Conservation (phyloP, 2,888 invertebrate genomes). For the Spodoptera littoralis region DNA sequence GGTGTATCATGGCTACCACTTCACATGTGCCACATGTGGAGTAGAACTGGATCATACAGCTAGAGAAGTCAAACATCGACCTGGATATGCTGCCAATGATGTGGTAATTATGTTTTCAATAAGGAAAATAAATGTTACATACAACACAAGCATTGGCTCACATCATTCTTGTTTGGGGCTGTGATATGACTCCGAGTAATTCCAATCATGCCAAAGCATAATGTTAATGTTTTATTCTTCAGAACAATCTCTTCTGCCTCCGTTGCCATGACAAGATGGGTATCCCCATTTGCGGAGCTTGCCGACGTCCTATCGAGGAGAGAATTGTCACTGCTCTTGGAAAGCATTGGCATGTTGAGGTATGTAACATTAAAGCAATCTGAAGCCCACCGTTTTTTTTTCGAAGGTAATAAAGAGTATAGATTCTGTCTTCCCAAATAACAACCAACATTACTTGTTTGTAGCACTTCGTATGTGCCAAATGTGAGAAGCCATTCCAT, state of each 20-base stretch:
- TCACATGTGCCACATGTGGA: conserved; percentile 98
- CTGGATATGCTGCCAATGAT: conserved; percentile 96
- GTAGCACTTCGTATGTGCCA: conserved; percentile 99
- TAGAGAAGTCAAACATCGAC: conserved; percentile 97
- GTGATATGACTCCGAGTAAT: too few species aligned
- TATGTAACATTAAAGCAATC: conserved; percentile 64
- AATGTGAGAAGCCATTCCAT: conserved; percentile 99
- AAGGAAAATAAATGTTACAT: too few species aligned
- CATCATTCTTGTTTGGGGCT: too few species aligned
- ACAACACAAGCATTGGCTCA: too few species aligned
- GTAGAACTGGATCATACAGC: conserved; percentile 98
- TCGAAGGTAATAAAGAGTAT: too few species aligned
- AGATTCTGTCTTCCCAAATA: too few species aligned
- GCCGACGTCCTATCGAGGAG: conserved; percentile 99
- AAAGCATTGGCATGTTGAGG: conserved; percentile 99
- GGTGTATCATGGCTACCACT: conserved; percentile 99
- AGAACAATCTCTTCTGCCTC: conserved; percentile 98
- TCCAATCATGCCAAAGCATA: too few species aligned
- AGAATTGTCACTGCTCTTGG: conserved; percentile 99
- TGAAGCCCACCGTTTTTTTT: not conserved
- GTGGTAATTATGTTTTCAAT: conserved; percentile 87
- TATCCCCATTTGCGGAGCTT: conserved; percentile 99
- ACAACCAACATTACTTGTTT: not conserved
- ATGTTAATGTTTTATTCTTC: conserved; percentile 54
- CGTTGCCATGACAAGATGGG: conserved; percentile 99